Conservation (phyloP, 2,113 vertebrate genomes). For the Pitta sordida region DNA sequence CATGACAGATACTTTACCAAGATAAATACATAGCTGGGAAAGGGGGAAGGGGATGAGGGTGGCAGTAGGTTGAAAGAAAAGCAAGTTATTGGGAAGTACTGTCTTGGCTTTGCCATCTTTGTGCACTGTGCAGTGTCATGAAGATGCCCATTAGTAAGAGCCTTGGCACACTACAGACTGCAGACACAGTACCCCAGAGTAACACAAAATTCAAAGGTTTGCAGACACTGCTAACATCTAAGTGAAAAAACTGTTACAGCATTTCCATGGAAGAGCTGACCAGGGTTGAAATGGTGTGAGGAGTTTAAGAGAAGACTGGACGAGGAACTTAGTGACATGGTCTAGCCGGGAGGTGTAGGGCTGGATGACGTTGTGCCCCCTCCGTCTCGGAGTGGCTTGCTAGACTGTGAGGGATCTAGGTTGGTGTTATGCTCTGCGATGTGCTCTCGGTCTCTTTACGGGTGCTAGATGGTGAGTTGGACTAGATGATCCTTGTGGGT, state of each 20-base stretch:
- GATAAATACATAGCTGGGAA: not conserved
- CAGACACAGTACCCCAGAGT: not conserved
- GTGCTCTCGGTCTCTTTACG: too few relatives aligned
- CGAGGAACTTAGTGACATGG: too few relatives aligned
- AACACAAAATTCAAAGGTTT: not conserved
- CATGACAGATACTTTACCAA: not conserved
- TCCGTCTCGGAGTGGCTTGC: too few relatives aligned
- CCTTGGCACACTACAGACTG: not conserved
- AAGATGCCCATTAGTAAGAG: not conserved
- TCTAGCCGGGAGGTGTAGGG: too few relatives aligned
- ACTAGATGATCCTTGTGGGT: too few relatives aligned
- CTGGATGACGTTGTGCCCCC: too few relatives aligned
- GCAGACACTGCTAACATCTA: not conserved
- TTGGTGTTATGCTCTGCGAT: too few relatives aligned
- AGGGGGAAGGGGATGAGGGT: not conserved
- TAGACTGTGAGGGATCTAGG: too few relatives aligned
- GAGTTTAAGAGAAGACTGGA: too few relatives aligned
- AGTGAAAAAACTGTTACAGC: not conserved
- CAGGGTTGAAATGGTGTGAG: rapidly evolving
- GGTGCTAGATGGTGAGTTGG: too few relatives aligned
- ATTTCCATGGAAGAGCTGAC: not conserved
- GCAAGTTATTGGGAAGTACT: not conserved
- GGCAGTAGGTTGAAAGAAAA: not conserved
- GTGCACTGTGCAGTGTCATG: not conserved
- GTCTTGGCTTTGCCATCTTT: not conserved